These are phyloP conservation scores for Petrolisthes manimaculis DNA, from an alignment of 2,888 invertebrate genomes.

Conservation along the genomic window DNA sequence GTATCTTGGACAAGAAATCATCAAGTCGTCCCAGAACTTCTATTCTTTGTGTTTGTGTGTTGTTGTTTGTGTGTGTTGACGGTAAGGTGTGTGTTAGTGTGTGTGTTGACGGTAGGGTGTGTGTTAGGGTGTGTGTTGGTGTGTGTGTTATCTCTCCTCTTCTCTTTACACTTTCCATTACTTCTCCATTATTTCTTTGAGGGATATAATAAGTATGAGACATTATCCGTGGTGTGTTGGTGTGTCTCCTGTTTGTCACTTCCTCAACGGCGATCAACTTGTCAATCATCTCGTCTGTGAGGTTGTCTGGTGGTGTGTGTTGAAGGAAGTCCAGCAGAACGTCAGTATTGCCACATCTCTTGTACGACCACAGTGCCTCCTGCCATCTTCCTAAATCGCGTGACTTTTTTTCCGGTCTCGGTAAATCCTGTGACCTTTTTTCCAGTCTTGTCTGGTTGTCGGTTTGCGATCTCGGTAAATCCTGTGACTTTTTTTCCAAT, in stretches of 20 bases:
- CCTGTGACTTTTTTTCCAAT: not conserved
- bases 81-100: no score
- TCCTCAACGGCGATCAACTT: slow-evolving; percentile 23
- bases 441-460: not conserved
- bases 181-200: no score
- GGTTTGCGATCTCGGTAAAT: not conserved
- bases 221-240: no score
- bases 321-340: slow-evolving; percentile 3
- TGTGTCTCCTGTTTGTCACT: not conserved
- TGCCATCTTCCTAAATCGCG: slow-evolving; percentile 9
- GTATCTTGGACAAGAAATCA: not conserved
- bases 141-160: no score
- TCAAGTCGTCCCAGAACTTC: not conserved
- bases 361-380: slow-evolving; percentile 15
- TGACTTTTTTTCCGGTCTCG: not conserved
- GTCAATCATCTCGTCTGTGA: slow-evolving; percentile 42
- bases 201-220: no score
- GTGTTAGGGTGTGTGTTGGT: no score
- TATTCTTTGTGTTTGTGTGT: no score
- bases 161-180: no score
- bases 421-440: no score
- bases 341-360: slow-evolving; percentile 10
- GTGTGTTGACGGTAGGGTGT: no score
- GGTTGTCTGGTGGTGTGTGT: slow-evolving; percentile 11
- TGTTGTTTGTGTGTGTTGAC: no score